These are phyloP conservation scores for Bedellia somnulentella DNA, from an alignment of 2,888 invertebrate genomes.

Conservation along the genomic window DNA sequence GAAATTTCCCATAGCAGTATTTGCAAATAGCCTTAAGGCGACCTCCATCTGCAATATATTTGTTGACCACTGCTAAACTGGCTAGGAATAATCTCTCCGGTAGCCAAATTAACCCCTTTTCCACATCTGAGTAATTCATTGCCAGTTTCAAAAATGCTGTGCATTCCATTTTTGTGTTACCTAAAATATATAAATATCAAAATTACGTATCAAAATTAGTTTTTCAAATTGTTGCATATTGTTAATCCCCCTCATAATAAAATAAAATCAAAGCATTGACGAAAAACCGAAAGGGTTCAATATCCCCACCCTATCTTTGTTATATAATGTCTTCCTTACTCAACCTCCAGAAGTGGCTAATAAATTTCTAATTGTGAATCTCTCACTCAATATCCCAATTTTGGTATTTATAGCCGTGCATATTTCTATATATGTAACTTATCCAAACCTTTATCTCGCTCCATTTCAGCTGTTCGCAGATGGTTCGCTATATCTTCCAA, in stretches of 20 bases:
- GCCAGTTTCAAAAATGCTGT: slow-evolving; percentile 38
- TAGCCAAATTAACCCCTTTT: slow-evolving; percentile 58
- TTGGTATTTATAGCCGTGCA: no score
- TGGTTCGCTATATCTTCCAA: slow-evolving; percentile 29
- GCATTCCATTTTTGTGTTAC: slow-evolving; percentile 34
- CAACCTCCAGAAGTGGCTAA: no score
- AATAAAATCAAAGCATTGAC: no score
- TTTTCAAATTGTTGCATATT: no score
- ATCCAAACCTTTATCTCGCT: slow-evolving; percentile 30
- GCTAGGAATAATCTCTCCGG: slow-evolving; percentile 57
- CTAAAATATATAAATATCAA: slow-evolving; percentile 21
- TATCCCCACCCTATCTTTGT: no score
- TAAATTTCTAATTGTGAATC: no score
- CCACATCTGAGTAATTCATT: slow-evolving; percentile 31
- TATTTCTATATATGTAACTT: no score
- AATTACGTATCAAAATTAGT: no score
- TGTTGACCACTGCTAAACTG: slow-evolving; percentile 39
- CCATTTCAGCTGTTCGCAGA: slow-evolving; percentile 33
- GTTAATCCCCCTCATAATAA: no score
- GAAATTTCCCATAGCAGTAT: slow-evolving; percentile 54
- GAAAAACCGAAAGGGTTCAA: no score
- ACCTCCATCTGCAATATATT: slow-evolving; percentile 42
- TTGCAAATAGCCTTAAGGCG: slow-evolving; percentile 48
- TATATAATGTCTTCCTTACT: no score
- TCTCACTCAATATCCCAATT: no score